Conservation (phyloP, 2,113 vertebrate genomes). For the Pao palembangensis region DNA sequence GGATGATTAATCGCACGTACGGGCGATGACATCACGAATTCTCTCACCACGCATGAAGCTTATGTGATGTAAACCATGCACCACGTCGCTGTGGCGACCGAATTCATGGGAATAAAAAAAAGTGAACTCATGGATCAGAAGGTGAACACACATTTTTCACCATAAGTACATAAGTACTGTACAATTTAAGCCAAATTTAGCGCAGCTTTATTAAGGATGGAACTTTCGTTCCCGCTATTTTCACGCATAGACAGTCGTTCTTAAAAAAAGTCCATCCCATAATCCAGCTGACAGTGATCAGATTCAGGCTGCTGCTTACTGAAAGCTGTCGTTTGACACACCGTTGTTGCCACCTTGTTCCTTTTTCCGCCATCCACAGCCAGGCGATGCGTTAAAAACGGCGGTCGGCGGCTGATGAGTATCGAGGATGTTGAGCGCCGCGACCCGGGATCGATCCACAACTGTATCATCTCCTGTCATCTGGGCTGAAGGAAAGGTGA, state of each 20-base stretch:
- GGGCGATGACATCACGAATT: conserved; percentile 7
- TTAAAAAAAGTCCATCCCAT: background rate
- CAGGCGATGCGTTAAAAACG: conserved; percentile 12
- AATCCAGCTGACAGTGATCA: background rate
- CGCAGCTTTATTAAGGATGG: too few species aligned
- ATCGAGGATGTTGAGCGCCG: conserved; percentile 32
- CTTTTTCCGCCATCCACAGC: background rate
- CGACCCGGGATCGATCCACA: conserved; percentile 62
- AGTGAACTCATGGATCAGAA: too few species aligned
- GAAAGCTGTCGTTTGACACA: background rate
- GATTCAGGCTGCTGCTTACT: too few species aligned
- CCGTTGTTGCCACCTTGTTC: background rate
- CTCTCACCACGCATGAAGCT: background rate
- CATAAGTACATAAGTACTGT: too few species aligned
- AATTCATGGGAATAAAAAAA: too few species aligned
- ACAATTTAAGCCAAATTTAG: too few species aligned
- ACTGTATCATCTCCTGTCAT: conserved; percentile 75
- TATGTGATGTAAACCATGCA: too few species aligned
- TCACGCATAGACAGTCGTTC: too few species aligned
- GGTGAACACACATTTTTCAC: too few species aligned
- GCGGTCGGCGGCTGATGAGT: conserved; percentile 20
- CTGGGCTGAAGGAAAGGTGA: conserved; percentile 76
- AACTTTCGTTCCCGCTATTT: too few species aligned
- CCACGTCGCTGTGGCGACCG: too few species aligned
- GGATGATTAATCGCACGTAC: conserved; percentile 32